These are phyloP conservation scores for Halictus quadricinctus DNA, from an alignment of 2,888 invertebrate species.

Conservation along the genomic window DNA sequence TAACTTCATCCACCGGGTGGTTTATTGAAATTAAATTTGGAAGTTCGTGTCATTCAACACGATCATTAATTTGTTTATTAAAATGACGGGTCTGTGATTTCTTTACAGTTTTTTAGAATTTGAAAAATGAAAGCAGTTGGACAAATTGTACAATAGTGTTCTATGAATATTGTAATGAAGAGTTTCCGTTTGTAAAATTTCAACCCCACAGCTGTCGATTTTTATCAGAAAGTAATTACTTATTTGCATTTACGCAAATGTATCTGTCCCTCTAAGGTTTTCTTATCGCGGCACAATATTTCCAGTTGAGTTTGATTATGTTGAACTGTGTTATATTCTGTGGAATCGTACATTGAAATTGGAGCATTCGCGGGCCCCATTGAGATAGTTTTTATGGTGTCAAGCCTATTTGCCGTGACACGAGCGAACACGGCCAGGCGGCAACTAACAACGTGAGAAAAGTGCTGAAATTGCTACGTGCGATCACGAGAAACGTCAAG, in stretches of 20 bases:
- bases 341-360: not conserved
- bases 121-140: not conserved
- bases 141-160: not conserved
- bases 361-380: not conserved
- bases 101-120: too few relatives aligned
- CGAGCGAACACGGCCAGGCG: not conserved
- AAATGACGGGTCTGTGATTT: too few relatives aligned
- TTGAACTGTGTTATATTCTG: not conserved
- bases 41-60: too few relatives aligned
- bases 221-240: not conserved
- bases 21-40: too few relatives aligned
- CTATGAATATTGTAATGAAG: not conserved
- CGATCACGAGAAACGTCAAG: constrained; percentile 21
- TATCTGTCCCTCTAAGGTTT: not conserved
- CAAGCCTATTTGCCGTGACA: constrained; percentile 10
- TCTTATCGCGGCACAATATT: not conserved
- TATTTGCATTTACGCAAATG: not conserved
- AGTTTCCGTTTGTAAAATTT: not conserved
- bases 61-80: too few relatives aligned
- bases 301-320: not conserved
- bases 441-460: constrained; percentile 29
- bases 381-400: not conserved
- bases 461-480: not conserved
- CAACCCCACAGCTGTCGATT: not conserved
- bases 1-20: too few relatives aligned